Conservation (phyloP, 2,113 vertebrate species). For the Tetrao urogallus region DNA sequence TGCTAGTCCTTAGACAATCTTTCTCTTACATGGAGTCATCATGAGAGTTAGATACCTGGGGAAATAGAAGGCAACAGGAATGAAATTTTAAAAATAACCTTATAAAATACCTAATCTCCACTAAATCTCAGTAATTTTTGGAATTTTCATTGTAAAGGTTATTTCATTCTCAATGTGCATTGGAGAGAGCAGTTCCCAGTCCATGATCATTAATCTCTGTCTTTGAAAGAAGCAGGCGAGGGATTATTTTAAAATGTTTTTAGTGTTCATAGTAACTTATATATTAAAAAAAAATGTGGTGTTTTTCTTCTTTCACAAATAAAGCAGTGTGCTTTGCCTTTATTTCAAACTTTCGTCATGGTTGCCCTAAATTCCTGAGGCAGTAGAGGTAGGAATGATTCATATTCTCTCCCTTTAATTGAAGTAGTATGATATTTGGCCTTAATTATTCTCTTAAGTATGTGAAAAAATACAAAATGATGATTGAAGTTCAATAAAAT, state of each 20-base stretch:
- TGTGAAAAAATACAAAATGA: neutral
- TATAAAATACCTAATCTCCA: neutral
- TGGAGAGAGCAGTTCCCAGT: neutral
- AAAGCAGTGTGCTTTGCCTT: conserved; percentile 47
- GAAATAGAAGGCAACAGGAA: neutral
- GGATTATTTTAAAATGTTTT: neutral
- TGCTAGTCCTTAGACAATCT: accelerated
- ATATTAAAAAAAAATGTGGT: neutral
- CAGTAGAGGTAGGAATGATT: conserved; percentile 62
- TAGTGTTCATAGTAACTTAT: neutral
- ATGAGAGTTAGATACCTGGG: neutral
- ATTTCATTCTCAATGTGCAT: neutral
- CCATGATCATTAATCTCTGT: neutral
- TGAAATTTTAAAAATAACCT: neutral
- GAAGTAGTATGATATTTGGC: conserved; percentile 65
- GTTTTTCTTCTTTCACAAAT: neutral
- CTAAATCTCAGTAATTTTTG: neutral
- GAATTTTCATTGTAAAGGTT: neutral
- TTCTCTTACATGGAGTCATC: neutral
- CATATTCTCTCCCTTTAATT: conserved; percentile 69
- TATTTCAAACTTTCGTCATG: conserved; percentile 50
- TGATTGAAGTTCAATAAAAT: conserved; percentile 8
- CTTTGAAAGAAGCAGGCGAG: neutral
- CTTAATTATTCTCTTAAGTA: conserved; percentile 45
- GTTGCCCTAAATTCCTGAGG: conserved; percentile 67